phyloP scores from a whole-genome alignment of 2,113 vertebrate genomes.

The Gobius niger region DNA sequence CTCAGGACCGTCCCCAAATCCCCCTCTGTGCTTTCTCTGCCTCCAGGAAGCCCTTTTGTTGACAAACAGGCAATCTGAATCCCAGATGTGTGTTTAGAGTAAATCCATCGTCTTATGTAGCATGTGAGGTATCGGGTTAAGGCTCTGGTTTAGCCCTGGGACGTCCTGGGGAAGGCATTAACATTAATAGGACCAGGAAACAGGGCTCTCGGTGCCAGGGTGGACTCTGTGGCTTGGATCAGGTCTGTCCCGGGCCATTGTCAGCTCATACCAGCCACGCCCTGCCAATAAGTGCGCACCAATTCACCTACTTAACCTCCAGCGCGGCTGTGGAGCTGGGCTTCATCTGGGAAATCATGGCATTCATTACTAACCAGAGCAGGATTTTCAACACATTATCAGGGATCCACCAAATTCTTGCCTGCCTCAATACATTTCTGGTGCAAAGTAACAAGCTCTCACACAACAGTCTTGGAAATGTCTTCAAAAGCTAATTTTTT shows the following conservation, averaged over 20 bases:
- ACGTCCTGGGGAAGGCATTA: constrained; percentile 74
- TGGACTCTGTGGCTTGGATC: constrained; percentile 55
- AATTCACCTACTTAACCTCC: constrained; percentile 61
- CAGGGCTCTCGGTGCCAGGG: constrained; percentile 39
- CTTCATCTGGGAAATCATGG: constrained; percentile 33
- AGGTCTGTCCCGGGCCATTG: constrained; percentile 52
- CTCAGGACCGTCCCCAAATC: constrained; percentile 33
- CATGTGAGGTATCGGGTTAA: constrained; percentile 66
- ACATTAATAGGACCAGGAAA: constrained; percentile 50
- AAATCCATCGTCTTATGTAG: constrained; percentile 60
- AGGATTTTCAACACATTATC: constrained; percentile 11
- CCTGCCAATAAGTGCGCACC: constrained; percentile 36
- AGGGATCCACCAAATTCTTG: not conserved
- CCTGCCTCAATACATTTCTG: too few relatives aligned
- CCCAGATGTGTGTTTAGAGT: constrained; percentile 70
- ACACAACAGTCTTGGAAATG: too few relatives aligned
- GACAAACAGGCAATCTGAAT: constrained; percentile 75
- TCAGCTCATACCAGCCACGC: constrained; percentile 50
- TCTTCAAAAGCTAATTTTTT: too few relatives aligned
- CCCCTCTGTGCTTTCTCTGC: constrained; percentile 37
- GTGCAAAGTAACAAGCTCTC: too few relatives aligned
- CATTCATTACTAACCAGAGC: constrained; percentile 6
- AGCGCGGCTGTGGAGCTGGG: constrained; percentile 22
- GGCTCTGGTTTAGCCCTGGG: constrained; percentile 41
- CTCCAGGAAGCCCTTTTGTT: constrained; percentile 61